Evolutionary conservation across 1,140 invertebrate species (phyloP).

Genomic region (Bombus polaris): DNA sequence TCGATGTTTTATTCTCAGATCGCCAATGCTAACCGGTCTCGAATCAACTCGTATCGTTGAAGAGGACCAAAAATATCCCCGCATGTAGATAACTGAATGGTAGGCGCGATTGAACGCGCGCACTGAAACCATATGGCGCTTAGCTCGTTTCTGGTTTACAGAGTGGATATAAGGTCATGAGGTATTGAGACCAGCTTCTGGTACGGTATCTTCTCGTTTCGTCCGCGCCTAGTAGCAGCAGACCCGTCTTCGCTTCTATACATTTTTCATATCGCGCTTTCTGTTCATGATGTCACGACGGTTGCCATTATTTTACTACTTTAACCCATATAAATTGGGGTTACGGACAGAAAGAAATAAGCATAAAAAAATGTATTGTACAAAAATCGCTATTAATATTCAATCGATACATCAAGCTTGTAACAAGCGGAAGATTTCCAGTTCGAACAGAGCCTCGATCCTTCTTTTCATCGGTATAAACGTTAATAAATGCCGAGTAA

Average conservation of each 20-base stretch:
- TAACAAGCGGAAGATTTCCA: too few relatives aligned
- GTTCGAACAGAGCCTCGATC: too few relatives aligned
- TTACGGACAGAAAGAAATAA: background rate
- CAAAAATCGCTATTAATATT: background rate
- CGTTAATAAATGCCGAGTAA: background rate
- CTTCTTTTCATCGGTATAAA: too few relatives aligned
- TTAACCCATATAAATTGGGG: background rate
- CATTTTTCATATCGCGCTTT: background rate
- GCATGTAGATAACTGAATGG: slow-evolving; percentile 59
- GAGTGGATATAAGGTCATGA: slow-evolving; percentile 77
- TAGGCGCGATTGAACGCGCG: slow-evolving; percentile 51
- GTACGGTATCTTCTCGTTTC: slow-evolving; percentile 69
- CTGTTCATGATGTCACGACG: background rate
- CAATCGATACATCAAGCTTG: too few relatives aligned
- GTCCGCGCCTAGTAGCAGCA: slow-evolving; percentile 10
- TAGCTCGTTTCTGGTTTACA: slow-evolving; percentile 74
- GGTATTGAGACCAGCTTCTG: slow-evolving; percentile 69
- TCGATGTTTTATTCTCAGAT: slow-evolving; percentile 33
- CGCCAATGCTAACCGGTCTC: background rate
- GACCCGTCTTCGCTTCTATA: background rate
- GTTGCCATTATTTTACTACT: background rate
- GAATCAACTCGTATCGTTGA: slow-evolving; percentile 34
- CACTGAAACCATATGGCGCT: slow-evolving; percentile 74
- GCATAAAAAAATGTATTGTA: background rate
- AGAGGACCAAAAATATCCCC: slow-evolving; percentile 63